A percentile compares a stretch with the other conserved stretches of the same genome.
phyloP scores from a whole-genome alignment of 2,797 vertebrate genomes.

The Micropoecilia bifurca region DNA sequence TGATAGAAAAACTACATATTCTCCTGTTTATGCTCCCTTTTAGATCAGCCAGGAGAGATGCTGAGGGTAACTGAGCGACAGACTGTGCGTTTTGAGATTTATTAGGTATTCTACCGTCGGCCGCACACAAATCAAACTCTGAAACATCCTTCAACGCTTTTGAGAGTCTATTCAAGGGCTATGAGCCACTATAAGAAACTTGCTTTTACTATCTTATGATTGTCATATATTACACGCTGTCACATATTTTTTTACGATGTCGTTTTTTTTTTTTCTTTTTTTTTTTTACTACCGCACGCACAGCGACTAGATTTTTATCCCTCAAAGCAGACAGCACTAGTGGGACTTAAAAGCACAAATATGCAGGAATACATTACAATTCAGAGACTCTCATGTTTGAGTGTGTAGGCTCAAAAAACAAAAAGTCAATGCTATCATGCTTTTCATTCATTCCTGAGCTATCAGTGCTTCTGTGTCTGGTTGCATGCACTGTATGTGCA shows the following conservation, averaged over 20 bases:
- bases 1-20: slow-evolving; percentile 66
- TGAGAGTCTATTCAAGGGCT: slow-evolving; percentile 14
- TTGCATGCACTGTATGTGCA: slow-evolving; percentile 2
- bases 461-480: not conserved
- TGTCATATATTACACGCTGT: slow-evolving; percentile 15
- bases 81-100: slow-evolving; percentile 19
- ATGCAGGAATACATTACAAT: not conserved
- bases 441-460: not conserved
- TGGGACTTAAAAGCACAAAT: not conserved
- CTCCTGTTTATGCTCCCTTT: slow-evolving; percentile 62
- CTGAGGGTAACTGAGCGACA: slow-evolving; percentile 26
- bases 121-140: slow-evolving; percentile 17
- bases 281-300: not conserved
- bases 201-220: slow-evolving; percentile 39
- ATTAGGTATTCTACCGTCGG: slow-evolving; percentile 11
- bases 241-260: slow-evolving; percentile 33
- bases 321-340: not conserved
- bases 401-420: not conserved
- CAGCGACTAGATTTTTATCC: slow-evolving; percentile 32
- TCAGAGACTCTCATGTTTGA: not conserved
- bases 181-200: slow-evolving; percentile 18
- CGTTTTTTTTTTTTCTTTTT: not conserved
- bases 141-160: slow-evolving; percentile 4
- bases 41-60: slow-evolving; percentile 44
- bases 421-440: not conserved